Evolutionary conservation across 2,797 vertebrate species (phyloP), one percentile per base, ranked within the genome.

Genomic region (Enoplosus armatus): DNA sequence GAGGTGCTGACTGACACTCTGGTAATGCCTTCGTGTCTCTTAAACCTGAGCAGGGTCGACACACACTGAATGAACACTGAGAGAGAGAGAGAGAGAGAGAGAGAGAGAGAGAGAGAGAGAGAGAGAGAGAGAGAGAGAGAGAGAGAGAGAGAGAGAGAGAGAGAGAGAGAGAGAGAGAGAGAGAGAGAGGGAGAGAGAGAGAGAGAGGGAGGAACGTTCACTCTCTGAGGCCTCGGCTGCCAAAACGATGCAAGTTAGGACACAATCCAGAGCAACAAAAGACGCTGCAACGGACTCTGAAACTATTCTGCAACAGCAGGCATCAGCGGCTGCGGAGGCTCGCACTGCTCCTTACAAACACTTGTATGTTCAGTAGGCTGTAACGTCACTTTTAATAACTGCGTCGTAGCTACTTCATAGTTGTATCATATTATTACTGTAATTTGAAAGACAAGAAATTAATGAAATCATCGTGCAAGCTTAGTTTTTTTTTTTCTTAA

Each of bases 181-280:
- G 50, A 33, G 43, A 50, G 43, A 63, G 55, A 72, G 72, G n/a
- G n/a, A n/a, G n/a, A n/a, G n/a, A n/a, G n/a, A n/a, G n/a, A n/a
- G n/a, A n/a, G n/a, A n/a, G n/a, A n/a, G n/a, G n/a, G n/a, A n/a
- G n/a, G n/a, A n/a, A n/a, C n/a, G n/a, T n/a, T 54, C 20, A 18
- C 64, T 69, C 79, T 83, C 58, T 3, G 72, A 86, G 90, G 93
- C 88, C 92, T 93, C 85, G 75, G 91, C 93, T 93, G 92, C 90
- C 91, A 94, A 91, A 92, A 93, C 92, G 82, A 88, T 84, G 75
- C 94, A 95, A 95, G 96, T 95, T 94, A 90, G 95, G 96, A 96
- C 95, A 95, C 86, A 95, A 90, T 93, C 93, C 93, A 90, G 78
- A 82, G 84, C 75, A 94, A 95, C 94, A 95, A 95, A 95, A 95